Conservation (phyloP, 2,797 vertebrate genomes). For the Labeo calbasu region DNA sequence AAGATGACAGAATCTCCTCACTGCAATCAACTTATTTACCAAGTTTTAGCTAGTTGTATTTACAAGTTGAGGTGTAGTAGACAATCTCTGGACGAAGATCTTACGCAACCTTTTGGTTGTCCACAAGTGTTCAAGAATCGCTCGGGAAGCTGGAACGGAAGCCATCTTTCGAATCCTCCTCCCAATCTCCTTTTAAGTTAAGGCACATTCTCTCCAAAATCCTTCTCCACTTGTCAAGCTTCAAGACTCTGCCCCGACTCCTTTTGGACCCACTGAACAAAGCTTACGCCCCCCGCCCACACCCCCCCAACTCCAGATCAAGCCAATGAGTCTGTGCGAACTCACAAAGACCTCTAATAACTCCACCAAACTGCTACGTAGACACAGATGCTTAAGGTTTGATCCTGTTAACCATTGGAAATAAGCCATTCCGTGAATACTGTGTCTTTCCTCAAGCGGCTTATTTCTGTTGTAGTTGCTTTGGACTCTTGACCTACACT, state of each 20-base stretch:
- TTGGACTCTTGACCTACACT: conserved; percentile 34
- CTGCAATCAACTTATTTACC: conserved; percentile 20
- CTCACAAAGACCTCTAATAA: conserved; percentile 49
- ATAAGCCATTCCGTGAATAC: conserved; percentile 37
- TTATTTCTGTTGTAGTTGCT: conserved; percentile 30
- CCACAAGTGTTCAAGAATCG: conserved; percentile 19
- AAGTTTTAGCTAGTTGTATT: conserved; percentile 32
- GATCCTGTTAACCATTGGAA: conserved; percentile 41
- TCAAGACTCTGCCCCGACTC: conserved; percentile 66
- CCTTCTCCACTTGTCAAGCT: conserved; percentile 64
- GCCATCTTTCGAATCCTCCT: conserved; percentile 49
- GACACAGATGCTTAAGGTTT: conserved; percentile 53
- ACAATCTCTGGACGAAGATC: conserved; percentile 14
- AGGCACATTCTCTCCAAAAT: conserved; percentile 70
- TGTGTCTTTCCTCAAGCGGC: conserved; percentile 38
- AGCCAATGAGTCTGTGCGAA: conserved; percentile 67
- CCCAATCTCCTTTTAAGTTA: conserved; percentile 64
- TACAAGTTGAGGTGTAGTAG: conserved; percentile 35
- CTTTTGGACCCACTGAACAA: conserved; percentile 66
- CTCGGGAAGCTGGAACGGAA: conserved; percentile 38
- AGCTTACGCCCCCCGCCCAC: conserved; percentile 54
- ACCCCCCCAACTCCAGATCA: conserved; percentile 61
- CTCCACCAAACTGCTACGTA: conserved; percentile 42
- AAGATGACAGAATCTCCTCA: conserved; percentile 27
- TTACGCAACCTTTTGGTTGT: conserved; percentile 6